phyloP scores from a whole-genome alignment of 1,140 invertebrate species.

The Goniozus legneri region DNA sequence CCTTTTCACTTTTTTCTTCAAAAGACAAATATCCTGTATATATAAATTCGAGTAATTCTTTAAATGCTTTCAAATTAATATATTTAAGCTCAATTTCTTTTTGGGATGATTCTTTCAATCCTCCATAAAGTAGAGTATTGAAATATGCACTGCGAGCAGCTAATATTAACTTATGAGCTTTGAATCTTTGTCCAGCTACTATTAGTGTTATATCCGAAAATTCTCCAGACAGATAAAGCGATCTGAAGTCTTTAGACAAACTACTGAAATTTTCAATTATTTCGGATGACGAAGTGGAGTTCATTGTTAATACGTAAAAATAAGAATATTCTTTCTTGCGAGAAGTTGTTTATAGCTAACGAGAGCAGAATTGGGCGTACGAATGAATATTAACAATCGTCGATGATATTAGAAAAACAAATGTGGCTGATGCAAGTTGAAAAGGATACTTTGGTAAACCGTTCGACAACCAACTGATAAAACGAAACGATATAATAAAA shows the following conservation, averaged over 20 bases:
- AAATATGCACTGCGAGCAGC: constrained; percentile 95
- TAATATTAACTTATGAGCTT: constrained; percentile 86
- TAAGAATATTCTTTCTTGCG: too few species aligned
- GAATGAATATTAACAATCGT: too few species aligned
- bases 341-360: too few species aligned
- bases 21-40: constrained; percentile 90
- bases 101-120: constrained; percentile 81
- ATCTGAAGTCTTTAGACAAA: constrained; percentile 56
- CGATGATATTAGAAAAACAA: too few species aligned
- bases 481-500: too few species aligned
- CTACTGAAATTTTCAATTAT: constrained; percentile 21
- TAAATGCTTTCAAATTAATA: constrained; percentile 85
- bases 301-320: too few species aligned
- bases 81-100: constrained; percentile 80
- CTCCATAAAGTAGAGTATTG: constrained; percentile 84
- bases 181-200: constrained; percentile 79
- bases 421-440: too few species aligned
- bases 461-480: too few species aligned
- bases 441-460: too few species aligned
- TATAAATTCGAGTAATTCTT: constrained; percentile 88
- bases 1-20: constrained; percentile 65
- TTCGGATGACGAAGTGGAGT: constrained; percentile 8
- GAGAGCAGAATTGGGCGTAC: too few species aligned
- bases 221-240: constrained; percentile 79
- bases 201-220: constrained; percentile 89